Evolutionary conservation across 2,888 invertebrate species (phyloP), one percentile per base, ranked within the genome.

Genomic region (Carpatolechia fugitivella): DNA sequence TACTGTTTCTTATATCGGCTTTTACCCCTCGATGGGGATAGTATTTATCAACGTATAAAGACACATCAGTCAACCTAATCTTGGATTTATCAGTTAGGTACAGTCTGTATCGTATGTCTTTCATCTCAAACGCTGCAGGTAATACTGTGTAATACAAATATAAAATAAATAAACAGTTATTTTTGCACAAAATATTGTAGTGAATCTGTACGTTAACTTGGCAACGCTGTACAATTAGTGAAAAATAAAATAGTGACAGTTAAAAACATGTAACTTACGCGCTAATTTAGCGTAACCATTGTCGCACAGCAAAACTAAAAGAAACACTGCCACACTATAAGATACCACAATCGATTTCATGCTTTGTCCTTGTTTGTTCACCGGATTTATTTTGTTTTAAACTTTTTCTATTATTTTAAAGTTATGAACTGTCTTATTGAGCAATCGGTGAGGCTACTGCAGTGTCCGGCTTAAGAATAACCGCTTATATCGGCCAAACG

Each of bases 401-500:
- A 41, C 38, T 41, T 44, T 24, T 44, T 8, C 7, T 44, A 44
- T 20, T 20, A 8, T 29, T 13, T 20, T 29, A 8, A n/a, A 8
- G 11, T 24, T 44, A 20, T 5, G 7, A 24, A 41, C 20, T 16
- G 1, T 31, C 11, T 57, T 49, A 55, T 50, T 24, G 38, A 31
- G 33, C 48, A 33, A 54, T 24, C 31, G 11, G 44, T 49, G 41
- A 35, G 48, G 40, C n/a, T 16, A 35, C 52, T 52, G 48, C 44
- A 13, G 35, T n/a, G 48, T 18, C 35, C 30, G 44, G 49, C 20
- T 18, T 29, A 16, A 41, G 56, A 44, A 50, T 44, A 53, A 54
- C 50, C 49, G n/a, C 48, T 44, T 52, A 53, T 49, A 55, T 38
- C 55, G 41, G 35, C 20, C 38, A 46, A 50, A 56, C 54, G 55